Percentiles rank a stretch among this genome's conserved stretches.
These are phyloP conservation scores for Diorhabda sublineata DNA, from an alignment of 1,140 invertebrate species.

Conservation along the genomic window DNA sequence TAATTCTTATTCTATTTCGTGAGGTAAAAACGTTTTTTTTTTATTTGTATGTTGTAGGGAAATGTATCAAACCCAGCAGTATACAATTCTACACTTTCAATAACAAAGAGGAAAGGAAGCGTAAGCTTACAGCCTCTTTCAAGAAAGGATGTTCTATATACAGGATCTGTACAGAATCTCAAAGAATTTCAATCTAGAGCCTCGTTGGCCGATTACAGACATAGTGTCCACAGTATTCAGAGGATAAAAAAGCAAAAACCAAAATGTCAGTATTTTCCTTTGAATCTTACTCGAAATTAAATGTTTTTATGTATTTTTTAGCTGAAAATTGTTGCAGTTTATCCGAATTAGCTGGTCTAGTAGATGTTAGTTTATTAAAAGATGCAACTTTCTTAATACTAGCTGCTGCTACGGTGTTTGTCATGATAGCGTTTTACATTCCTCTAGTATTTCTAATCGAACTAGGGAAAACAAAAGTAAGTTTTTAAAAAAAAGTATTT, in stretches of 20 bases:
- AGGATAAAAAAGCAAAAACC: too few relatives aligned
- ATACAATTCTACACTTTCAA: constrained; percentile 4
- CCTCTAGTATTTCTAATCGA: constrained; percentile 93
- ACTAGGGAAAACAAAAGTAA: constrained; percentile 66
- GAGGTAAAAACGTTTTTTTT: too few relatives aligned
- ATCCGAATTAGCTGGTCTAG: constrained; percentile 56
- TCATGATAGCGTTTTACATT: constrained; percentile 90
- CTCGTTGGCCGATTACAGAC: not conserved
- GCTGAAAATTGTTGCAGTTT: not conserved
- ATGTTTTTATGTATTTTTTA: not conserved
- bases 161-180: constrained; percentile 5
- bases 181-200: constrained; percentile 7
- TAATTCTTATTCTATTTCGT: too few relatives aligned
- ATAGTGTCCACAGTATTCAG: constrained; percentile 29
- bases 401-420: constrained; percentile 90
- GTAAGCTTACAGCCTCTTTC: not conserved
- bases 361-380: constrained; percentile 86
- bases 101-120: constrained; percentile 6
- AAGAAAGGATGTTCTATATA: constrained; percentile 10
- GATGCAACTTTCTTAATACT: constrained; percentile 90
- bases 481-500: constrained; percentile 19
- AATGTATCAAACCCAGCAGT: not conserved
- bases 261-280: too few relatives aligned
- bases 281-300: too few relatives aligned
- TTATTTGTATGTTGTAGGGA: not conserved